Evolutionary conservation across 2,888 invertebrate genomes (phyloP), one percentile per base, ranked within the genome.

Genomic region (Xanthorhoe spadicearia): DNA sequence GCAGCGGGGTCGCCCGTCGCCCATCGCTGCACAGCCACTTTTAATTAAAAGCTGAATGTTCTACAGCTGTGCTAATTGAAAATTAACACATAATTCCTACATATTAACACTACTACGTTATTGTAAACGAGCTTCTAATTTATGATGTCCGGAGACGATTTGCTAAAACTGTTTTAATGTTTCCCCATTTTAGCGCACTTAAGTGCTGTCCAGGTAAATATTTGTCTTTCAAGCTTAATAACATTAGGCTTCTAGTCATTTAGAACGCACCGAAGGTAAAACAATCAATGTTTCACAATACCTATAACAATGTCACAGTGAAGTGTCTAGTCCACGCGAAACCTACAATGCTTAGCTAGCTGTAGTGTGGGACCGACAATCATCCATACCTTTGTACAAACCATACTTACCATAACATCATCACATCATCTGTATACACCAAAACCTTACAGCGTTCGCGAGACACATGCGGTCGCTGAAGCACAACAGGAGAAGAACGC

Each of bases 401-500:
- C 23, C 23, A n/a, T 18, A 51, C 19, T 23, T 23, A 23, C 2
- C 2, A 17, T 13, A 19, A 43, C 4, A 19, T 17, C n/a, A 38
- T 48, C 5, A 8, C n/a, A 5, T 0, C 49, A 53, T 54, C 2
- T 17, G n/a, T 53, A 46, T 23, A 51, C 8, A 38, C 2, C 6
- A 0, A 9, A 18, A 32, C 15, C 18, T 68, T 68, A 49, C 93
- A 98, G 98, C 90, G 98, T 98, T 70, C 97, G 97, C 70, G 99
- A 98, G 86, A 98, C 98, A 54, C 99, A 99, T 93, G 98, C 98
- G 88, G 96, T 98, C 73, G 99, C 99, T 0, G 98, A 98, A 87
- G 98, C 99, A 23, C 98, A 98, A 86, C 97, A 97, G 82, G 97
- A 98, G 89, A 99, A 99, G 91, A 99, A 99, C 94, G 97, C 97